Evolutionary conservation across 2,113 vertebrate genomes (phyloP).

Genomic region (Heterocephalus glaber): DNA sequence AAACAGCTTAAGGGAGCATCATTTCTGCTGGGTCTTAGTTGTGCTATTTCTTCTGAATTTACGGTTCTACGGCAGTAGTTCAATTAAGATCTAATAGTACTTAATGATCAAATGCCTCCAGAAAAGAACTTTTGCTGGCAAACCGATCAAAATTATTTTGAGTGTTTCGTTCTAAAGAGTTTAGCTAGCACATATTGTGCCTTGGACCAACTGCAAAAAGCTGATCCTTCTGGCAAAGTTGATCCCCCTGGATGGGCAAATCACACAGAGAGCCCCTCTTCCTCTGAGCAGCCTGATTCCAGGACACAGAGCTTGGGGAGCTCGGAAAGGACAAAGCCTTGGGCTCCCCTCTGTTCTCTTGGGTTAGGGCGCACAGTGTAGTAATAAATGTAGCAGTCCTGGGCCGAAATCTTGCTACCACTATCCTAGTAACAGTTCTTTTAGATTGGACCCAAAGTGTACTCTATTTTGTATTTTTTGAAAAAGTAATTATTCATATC

Average conservation of each 20-base stretch:
- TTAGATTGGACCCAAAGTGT: not conserved
- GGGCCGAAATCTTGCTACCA: conserved; percentile 3
- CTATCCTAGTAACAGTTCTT: conserved; percentile 14
- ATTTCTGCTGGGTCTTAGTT: not conserved
- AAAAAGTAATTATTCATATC: not conserved
- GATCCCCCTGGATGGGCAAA: not conserved
- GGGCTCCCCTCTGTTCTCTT: not conserved
- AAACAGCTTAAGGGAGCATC: not conserved
- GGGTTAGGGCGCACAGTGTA: not conserved
- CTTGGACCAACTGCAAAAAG: not conserved
- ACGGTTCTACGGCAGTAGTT: not conserved
- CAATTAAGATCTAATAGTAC: conserved; percentile 12
- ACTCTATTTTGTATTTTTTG: not conserved
- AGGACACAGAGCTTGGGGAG: not conserved
- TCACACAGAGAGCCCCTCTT: not conserved
- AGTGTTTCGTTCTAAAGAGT: conserved; percentile 18
- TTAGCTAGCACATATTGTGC: not conserved
- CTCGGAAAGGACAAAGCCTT: not conserved
- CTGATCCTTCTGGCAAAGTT: not conserved
- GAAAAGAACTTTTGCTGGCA: conserved; percentile 22
- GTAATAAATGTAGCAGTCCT: not conserved
- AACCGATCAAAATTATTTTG: conserved; percentile 34
- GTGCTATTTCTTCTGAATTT: conserved; percentile 30
- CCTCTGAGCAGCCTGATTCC: not conserved
- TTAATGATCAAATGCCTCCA: conserved; percentile 6